Conservation (phyloP, 2,888 invertebrate genomes). For the Pinctada fucata region DNA sequence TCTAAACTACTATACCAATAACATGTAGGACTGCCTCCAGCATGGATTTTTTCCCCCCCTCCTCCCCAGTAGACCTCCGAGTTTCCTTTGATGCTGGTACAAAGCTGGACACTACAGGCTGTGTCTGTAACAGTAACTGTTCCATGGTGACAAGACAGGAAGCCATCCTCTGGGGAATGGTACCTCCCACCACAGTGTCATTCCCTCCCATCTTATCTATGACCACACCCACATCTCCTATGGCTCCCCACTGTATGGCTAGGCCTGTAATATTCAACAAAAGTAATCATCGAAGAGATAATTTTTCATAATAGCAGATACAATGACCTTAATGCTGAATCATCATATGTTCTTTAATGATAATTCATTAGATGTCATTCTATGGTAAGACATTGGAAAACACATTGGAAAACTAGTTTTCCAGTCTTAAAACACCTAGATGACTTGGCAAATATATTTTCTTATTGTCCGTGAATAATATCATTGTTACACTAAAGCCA, state of each 20-base stretch:
- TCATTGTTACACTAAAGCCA: no score
- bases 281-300: no score
- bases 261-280: slow-evolving; percentile 73
- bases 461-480: no score
- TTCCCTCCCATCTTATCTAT: slow-evolving; percentile 91
- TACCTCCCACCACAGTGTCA: slow-evolving; percentile 94
- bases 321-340: no score
- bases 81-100: slow-evolving; percentile 89
- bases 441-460: no score
- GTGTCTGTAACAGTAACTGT: slow-evolving; percentile 86
- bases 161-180: slow-evolving; percentile 94
- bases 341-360: no score
- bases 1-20: slow-evolving; percentile 80
- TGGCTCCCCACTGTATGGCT: slow-evolving; percentile 99
- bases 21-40: slow-evolving; percentile 89
- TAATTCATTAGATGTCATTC: no score
- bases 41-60: slow-evolving; percentile 80
- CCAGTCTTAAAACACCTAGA: no score
- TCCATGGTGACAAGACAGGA: slow-evolving; percentile 94
- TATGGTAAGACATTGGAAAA: no score
- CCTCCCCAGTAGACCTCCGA: slow-evolving; percentile 78
- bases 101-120: slow-evolving; percentile 79
- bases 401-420: no score
- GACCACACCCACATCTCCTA: slow-evolving; percentile 96
- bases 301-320: no score